Evolutionary conservation across 2,888 invertebrate genomes (phyloP).

Genomic region (Sthenelais limicola): DNA sequence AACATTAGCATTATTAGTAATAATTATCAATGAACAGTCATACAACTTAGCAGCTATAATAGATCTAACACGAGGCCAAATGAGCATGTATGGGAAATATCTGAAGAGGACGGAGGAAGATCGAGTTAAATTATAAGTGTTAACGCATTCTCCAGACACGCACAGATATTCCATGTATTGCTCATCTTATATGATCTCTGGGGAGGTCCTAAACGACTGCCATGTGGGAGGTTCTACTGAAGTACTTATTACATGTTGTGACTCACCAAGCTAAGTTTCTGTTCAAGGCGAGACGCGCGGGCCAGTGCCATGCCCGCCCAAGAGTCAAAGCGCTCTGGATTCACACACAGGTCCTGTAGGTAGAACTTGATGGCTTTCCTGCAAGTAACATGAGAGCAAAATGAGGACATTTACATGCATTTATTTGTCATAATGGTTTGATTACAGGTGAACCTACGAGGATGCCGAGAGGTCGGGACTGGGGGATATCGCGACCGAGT

Average conservation of each 20-base stretch:
- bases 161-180: no score
- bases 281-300: conserved; percentile 80
- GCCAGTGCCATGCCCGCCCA: conserved; percentile 92
- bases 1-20: neutral
- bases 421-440: neutral
- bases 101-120: neutral
- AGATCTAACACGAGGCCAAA: neutral
- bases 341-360: conserved; percentile 85
- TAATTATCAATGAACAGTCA: neutral
- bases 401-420: neutral
- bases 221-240: neutral
- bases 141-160: no score
- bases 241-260: neutral
- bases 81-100: neutral
- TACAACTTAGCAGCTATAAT: neutral
- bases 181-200: neutral
- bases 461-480: no score
- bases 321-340: conserved; percentile 85
- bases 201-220: neutral
- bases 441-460: neutral
- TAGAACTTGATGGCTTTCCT: conserved; percentile 85
- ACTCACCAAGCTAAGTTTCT: conserved; percentile 82
- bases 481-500: no score
- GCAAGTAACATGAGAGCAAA: conserved; percentile 40
- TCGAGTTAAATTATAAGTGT: no score